Conservation (phyloP, 2,888 invertebrate genomes). For the Melanostoma mellinum region DNA sequence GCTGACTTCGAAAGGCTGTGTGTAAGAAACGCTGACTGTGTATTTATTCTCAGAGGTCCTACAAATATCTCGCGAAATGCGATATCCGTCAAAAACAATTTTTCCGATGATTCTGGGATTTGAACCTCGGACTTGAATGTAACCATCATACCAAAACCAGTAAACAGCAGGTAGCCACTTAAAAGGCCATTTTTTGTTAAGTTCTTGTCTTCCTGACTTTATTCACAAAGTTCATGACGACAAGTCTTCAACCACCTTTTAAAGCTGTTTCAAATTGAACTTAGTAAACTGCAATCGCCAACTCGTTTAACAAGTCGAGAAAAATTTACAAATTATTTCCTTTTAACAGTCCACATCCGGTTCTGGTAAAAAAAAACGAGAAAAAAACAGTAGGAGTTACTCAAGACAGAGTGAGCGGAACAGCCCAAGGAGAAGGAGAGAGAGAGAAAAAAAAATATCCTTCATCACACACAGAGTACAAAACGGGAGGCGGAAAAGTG, state of each 20-base stretch:
- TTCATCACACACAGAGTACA: conserved; percentile 31
- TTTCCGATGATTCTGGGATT: too few relatives aligned
- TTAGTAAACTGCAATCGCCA: conserved; percentile 45
- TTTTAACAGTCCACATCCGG: conserved; percentile 66
- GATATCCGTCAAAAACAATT: too few relatives aligned
- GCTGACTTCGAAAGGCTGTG: too few relatives aligned
- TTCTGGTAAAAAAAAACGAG: conserved; percentile 1
- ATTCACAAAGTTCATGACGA: too few relatives aligned
- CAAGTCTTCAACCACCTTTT: background rate
- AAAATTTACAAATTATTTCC: conserved; percentile 66
- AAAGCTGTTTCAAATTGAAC: conserved; percentile 20
- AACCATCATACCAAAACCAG: too few relatives aligned
- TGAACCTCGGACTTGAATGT: too few relatives aligned
- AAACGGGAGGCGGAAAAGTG: conserved; percentile 63
- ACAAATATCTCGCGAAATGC: too few relatives aligned
- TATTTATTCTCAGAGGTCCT: too few relatives aligned
- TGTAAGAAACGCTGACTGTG: too few relatives aligned
- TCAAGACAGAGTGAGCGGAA: background rate
- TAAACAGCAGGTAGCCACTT: too few relatives aligned
- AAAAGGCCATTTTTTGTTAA: too few relatives aligned
- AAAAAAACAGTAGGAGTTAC: conserved; percentile 1
- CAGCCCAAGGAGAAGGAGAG: background rate
- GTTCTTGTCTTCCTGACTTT: too few relatives aligned
- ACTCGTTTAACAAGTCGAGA: conserved; percentile 41
- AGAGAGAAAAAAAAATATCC: conserved; percentile 20